Conservation (phyloP, 2,113 vertebrate genomes). For the Galbula dea region DNA sequence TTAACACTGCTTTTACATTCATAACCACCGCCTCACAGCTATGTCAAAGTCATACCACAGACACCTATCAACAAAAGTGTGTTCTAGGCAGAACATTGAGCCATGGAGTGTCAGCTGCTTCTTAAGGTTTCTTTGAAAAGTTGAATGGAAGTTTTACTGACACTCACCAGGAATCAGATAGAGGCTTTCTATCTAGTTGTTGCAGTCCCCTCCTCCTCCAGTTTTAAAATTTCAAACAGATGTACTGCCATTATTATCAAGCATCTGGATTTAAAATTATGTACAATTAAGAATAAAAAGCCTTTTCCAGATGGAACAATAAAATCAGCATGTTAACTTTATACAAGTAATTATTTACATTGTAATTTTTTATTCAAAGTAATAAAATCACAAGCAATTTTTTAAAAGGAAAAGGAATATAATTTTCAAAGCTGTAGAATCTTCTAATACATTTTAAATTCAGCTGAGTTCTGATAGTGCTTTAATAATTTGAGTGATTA, state of each 20-base stretch:
- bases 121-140: neutral
- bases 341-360: neutral
- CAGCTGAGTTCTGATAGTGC: neutral
- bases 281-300: neutral
- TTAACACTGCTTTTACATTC: neutral
- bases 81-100: neutral
- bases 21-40: fast-evolving
- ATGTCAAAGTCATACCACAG: neutral
- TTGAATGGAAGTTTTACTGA: neutral
- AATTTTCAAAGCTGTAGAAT: neutral
- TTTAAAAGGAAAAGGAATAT: neutral
- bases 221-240: neutral
- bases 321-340: neutral
- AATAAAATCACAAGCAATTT: neutral
- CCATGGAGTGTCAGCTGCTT: neutral
- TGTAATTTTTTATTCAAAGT: neutral
- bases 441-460: neutral
- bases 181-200: neutral
- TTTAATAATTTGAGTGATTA: neutral
- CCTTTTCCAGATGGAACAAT: neutral
- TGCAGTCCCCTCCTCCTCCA: neutral
- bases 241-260: neutral
- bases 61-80: fast-evolving
- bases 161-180: neutral
- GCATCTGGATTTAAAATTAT: neutral